A percentile compares a stretch with the other conserved stretches of the same genome.
Conservation (phyloP, 1,140 invertebrate species). For the Vanessa atalanta region DNA sequence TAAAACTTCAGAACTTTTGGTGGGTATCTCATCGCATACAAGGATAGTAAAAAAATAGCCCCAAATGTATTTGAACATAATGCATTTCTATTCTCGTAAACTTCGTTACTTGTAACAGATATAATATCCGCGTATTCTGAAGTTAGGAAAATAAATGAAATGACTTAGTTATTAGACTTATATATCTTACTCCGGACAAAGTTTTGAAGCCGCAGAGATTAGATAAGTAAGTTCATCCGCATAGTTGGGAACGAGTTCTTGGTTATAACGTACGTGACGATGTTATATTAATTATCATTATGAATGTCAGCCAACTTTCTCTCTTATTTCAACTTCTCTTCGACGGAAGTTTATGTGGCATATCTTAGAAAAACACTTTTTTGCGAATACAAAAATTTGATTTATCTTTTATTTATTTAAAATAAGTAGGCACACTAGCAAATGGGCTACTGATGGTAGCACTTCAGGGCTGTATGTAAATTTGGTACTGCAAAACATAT, state of each 20-base stretch:
- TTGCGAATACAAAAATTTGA: neutral
- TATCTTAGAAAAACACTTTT: neutral
- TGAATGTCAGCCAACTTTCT: slow-evolving; percentile 14
- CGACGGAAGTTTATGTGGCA: neutral
- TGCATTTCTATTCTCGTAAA: neutral
- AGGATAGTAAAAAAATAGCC: too few species aligned
- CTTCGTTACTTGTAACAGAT: neutral
- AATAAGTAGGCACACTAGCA: neutral
- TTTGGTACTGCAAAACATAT: too few species aligned
- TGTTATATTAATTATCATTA: slow-evolving; percentile 34
- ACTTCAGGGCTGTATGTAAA: too few species aligned
- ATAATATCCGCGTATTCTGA: too few species aligned
- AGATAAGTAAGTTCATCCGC: slow-evolving; percentile 56
- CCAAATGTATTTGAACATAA: too few species aligned
- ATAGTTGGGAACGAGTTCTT: slow-evolving; percentile 46
- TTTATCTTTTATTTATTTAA: neutral
- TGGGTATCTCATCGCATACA: too few species aligned
- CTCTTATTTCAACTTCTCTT: neutral
- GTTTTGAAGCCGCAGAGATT: slow-evolving; percentile 45
- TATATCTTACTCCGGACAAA: slow-evolving; percentile 15
- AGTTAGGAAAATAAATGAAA: neutral
- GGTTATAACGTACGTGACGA: slow-evolving; percentile 39
- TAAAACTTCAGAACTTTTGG: too few species aligned
- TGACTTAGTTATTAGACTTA: slow-evolving; percentile 24
- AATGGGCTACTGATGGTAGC: too few species aligned